phyloP scores from a whole-genome alignment of 1,140 invertebrate species.

The Scaptomyza montana region DNA sequence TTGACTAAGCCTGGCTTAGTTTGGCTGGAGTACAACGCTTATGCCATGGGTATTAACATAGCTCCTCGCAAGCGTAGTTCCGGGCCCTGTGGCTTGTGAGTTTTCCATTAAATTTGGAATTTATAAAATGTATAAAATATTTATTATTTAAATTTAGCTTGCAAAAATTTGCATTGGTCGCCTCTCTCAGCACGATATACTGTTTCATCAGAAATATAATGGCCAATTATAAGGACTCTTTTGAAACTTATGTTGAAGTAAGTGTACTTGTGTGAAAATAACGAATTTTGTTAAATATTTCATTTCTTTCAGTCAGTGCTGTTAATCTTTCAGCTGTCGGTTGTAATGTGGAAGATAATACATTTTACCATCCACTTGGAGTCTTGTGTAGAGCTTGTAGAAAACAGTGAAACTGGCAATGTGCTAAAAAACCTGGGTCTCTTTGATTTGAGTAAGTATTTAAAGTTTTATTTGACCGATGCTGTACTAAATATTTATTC shows the following conservation, averaged over 20 bases:
- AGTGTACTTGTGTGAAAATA: neutral
- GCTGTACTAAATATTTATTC: neutral
- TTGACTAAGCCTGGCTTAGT: conserved; percentile 52
- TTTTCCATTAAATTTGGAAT: neutral
- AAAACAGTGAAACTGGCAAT: conserved; percentile 46
- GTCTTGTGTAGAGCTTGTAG: conserved; percentile 34
- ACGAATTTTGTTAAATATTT: neutral
- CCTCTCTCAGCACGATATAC: conserved; percentile 53
- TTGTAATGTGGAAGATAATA: conserved; percentile 64
- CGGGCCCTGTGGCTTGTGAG: conserved; percentile 52
- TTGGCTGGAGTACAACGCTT: conserved; percentile 66
- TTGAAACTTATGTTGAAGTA: conserved; percentile 71
- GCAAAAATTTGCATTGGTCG: conserved; percentile 13
- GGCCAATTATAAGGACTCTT: conserved; percentile 57
- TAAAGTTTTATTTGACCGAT: neutral
- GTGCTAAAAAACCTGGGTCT: conserved; percentile 49
- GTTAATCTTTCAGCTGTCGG: conserved; percentile 58
- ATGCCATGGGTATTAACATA: conserved; percentile 58
- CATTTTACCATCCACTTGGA: conserved; percentile 51
- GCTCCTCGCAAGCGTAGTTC: conserved; percentile 64
- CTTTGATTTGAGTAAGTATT: conserved; percentile 56
- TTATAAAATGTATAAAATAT: neutral
- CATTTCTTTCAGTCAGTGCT: conserved; percentile 45
- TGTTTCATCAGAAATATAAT: conserved; percentile 56
- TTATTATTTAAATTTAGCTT: conserved; percentile 26